phyloP scores from a whole-genome alignment of 2,113 vertebrate genomes.

The Tetraodon nigroviridis region DNA sequence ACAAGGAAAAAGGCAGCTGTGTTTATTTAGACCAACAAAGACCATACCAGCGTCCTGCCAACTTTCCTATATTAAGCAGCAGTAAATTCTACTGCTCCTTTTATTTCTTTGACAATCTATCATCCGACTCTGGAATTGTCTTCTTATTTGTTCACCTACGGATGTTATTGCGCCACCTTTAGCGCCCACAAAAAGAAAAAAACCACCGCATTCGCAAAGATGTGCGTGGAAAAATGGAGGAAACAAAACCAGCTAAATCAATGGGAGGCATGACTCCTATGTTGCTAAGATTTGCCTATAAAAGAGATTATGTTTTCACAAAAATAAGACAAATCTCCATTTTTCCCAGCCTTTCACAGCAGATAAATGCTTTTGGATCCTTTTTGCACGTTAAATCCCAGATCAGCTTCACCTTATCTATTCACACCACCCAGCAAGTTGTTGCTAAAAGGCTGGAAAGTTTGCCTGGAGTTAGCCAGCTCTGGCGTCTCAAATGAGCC shows the following conservation, averaged over 20 bases:
- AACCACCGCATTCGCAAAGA: slow-evolving; percentile 28
- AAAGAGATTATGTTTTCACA: slow-evolving; percentile 63
- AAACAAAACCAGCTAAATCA: slow-evolving; percentile 40
- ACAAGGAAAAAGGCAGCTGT: slow-evolving; percentile 32
- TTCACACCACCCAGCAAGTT: slow-evolving; percentile 72
- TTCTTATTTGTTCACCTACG: too few species aligned
- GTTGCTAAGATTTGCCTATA: slow-evolving; percentile 47
- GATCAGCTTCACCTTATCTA: slow-evolving; percentile 59
- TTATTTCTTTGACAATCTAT: too few species aligned
- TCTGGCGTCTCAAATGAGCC: slow-evolving; percentile 55
- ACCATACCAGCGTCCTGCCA: slow-evolving; percentile 20
- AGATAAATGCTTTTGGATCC: slow-evolving; percentile 64
- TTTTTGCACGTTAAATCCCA: slow-evolving; percentile 65
- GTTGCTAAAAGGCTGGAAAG: slow-evolving; percentile 64
- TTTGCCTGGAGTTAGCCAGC: slow-evolving; percentile 55
- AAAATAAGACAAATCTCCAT: slow-evolving; percentile 68
- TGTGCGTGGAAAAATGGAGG: slow-evolving; percentile 21
- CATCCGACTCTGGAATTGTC: too few species aligned
- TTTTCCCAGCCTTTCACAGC: slow-evolving; percentile 66
- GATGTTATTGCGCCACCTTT: too few species aligned
- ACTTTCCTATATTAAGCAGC: too few species aligned
- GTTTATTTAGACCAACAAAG: slow-evolving; percentile 33
- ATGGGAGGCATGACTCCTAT: slow-evolving; percentile 43
- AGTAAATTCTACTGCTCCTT: too few species aligned
- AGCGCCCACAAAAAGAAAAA: slow-evolving; percentile 11